Base-by-base conservation (phyloP, 2,888 invertebrate genomes). In the Orchesellides sinensis region DNA sequence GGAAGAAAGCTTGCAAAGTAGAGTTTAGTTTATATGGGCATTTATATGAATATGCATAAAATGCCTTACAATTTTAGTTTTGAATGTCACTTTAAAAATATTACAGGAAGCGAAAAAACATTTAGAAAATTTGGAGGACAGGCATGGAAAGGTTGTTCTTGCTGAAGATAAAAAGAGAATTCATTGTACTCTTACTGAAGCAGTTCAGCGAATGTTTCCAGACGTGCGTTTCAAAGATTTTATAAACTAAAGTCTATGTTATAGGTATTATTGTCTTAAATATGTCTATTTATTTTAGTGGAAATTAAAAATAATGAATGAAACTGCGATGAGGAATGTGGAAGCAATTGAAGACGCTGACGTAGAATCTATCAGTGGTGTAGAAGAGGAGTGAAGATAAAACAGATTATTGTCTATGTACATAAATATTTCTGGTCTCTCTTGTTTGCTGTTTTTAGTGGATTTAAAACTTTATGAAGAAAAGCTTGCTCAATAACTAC, bases 81-180 rank as follows among this genome's bases (percentile, higher is more conserved):
- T 32, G 32, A 10, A 32, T 17, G 54, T 45, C 19, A 65, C 23
- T 66, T 63, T 14, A 4, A n/a, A n/a, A n/a, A 17, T 27, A 40
- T 12, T 90, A 29, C 88, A 93, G 93, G 95, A 96, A 91, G 92
- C 96, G 0, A 93, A 95, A 84, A 90, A 93, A 21, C 95, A 96
- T 88, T 94, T 96, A 52, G 91, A 93, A 29, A 94, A 94, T 88
- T 92, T 96, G 84, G 93, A 92, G 81, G 91, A 92, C 35, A 93
- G 93, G 88, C 95, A 94, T 90, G 95, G 94, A 0, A 91, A 91
- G 84, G 96, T 96, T 89, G 92, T 93, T 23, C 94, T 94, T 90
- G 94, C 96, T 0, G 93, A 94, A 0, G 93, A 93, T 88, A 93
- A 93, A 86, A 93, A 93, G 23, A 92, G 91, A 0, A 94, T 94